These are phyloP conservation scores for Anolis sagrei DNA, from an alignment of 2,113 vertebrate species.

Conservation along the genomic window DNA sequence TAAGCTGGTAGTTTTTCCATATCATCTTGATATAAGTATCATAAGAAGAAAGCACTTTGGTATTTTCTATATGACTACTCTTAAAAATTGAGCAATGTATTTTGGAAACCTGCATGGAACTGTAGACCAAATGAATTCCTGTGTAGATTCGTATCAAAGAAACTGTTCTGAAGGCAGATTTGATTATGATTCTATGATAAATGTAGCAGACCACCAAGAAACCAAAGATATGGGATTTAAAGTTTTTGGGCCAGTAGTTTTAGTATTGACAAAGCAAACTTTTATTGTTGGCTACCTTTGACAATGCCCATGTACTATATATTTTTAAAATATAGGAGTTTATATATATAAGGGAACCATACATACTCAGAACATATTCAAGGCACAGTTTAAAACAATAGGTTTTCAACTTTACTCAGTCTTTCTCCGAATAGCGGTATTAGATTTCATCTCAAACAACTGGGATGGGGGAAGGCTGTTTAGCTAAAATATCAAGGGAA, in stretches of 20 bases:
- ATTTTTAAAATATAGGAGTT: background rate
- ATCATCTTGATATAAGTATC: background rate
- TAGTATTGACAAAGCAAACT: constrained; percentile 6
- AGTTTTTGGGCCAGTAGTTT: background rate
- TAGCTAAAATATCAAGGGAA: background rate
- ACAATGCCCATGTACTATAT: background rate
- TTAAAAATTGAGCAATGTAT: constrained; percentile 52
- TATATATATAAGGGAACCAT: background rate
- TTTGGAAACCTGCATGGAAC: constrained; percentile 50
- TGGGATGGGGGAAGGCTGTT: background rate
- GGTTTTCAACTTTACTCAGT: background rate
- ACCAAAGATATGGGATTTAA: background rate
- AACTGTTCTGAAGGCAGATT: constrained; percentile 5
- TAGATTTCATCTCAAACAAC: background rate
- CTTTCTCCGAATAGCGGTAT: background rate
- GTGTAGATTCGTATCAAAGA: background rate
- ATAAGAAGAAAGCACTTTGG: constrained; percentile 34
- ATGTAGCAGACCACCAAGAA: background rate
- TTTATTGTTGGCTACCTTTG: background rate
- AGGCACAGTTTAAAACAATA: background rate
- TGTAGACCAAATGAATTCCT: constrained; percentile 37
- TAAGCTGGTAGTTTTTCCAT: background rate
- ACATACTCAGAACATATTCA: background rate
- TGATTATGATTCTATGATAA: background rate
- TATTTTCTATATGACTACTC: constrained; percentile 12